These are phyloP conservation scores for Dendrolimus punctatus DNA, from an alignment of 1,140 invertebrate genomes.

Conservation along the genomic window DNA sequence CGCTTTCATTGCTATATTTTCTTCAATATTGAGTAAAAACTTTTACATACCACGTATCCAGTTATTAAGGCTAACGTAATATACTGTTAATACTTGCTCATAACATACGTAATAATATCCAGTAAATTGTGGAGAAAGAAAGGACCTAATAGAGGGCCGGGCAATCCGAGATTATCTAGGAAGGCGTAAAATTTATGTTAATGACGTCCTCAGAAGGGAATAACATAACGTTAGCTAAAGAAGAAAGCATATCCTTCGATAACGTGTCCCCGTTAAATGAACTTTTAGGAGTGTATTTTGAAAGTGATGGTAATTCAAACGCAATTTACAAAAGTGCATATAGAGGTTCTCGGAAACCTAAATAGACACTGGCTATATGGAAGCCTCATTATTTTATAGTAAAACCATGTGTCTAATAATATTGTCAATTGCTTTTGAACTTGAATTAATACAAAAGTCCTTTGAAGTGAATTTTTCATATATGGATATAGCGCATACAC, in stretches of 20 bases:
- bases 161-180: slow-evolving; percentile 38
- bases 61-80: too few relatives aligned
- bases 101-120: slow-evolving; percentile 30
- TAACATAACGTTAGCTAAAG: slow-evolving; percentile 28
- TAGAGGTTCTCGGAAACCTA: neutral
- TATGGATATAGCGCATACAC: too few relatives aligned
- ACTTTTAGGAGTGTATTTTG: slow-evolving; percentile 14
- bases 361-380: neutral
- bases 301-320: slow-evolving; percentile 2
- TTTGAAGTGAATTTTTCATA: too few relatives aligned
- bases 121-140: slow-evolving; percentile 26
- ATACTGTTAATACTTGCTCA: slow-evolving; percentile 6
- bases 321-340: neutral
- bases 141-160: slow-evolving; percentile 29
- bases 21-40: too few relatives aligned
- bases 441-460: too few relatives aligned
- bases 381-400: too few relatives aligned
- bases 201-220: slow-evolving; percentile 29
- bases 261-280: slow-evolving; percentile 33
- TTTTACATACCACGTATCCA: too few relatives aligned
- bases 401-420: too few relatives aligned
- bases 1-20: too few relatives aligned
- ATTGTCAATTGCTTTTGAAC: too few relatives aligned
- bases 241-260: slow-evolving; percentile 25
- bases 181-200: slow-evolving; percentile 46